These are phyloP conservation scores for Aromia moschata DNA, from an alignment of 2,888 invertebrate genomes.

Conservation along the genomic window DNA sequence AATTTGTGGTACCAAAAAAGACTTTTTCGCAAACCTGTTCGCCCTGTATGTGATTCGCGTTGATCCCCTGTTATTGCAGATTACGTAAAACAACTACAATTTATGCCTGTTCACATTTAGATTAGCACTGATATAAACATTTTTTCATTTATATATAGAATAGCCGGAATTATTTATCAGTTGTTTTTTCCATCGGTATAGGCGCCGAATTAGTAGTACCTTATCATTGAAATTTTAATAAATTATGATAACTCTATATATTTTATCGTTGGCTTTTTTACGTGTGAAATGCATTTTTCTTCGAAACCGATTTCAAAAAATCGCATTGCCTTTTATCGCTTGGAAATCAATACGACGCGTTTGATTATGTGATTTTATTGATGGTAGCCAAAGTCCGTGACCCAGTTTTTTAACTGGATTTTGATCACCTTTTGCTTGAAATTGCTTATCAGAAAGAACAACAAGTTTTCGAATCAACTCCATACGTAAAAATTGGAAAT, in stretches of 20 bases:
- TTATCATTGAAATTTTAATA: slow-evolving; percentile 17
- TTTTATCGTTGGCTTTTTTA: slow-evolving; percentile 1
- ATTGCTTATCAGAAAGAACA: too few relatives aligned
- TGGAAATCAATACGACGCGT: too few relatives aligned
- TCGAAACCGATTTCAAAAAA: neutral
- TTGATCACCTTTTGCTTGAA: too few relatives aligned
- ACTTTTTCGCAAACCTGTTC: too few relatives aligned
- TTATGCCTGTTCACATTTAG: slow-evolving; percentile 14
- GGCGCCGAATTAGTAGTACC: slow-evolving; percentile 24
- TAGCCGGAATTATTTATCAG: slow-evolving; percentile 25
- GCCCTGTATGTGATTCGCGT: slow-evolving; percentile 6
- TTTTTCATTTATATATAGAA: slow-evolving; percentile 20
- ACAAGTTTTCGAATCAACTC: too few relatives aligned
- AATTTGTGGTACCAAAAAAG: too few relatives aligned
- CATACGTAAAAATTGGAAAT: too few relatives aligned
- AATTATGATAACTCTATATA: slow-evolving; percentile 16
- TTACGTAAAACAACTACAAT: slow-evolving; percentile 16
- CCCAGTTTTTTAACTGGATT: too few relatives aligned
- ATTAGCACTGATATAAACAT: slow-evolving; percentile 21
- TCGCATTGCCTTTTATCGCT: too few relatives aligned
- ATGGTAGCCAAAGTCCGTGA: too few relatives aligned
- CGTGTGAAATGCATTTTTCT: neutral
- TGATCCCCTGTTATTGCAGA: slow-evolving; percentile 20
- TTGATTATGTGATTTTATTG: too few relatives aligned
- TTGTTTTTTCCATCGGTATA: slow-evolving; percentile 22